These are phyloP conservation scores for Muntiacus muntjak DNA, from an alignment of 2,113 vertebrate species.

Conservation along the genomic window DNA sequence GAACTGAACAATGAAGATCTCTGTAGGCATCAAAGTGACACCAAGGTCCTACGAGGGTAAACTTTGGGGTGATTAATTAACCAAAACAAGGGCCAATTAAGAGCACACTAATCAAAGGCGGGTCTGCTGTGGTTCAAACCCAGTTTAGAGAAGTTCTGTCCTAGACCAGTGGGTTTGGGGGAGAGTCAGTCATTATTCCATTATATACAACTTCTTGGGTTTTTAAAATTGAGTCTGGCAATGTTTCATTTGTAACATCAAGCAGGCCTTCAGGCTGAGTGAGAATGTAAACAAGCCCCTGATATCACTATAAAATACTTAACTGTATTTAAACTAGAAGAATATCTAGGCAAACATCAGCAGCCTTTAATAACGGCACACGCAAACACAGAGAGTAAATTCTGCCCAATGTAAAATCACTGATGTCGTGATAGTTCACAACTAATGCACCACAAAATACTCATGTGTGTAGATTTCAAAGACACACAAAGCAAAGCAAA, in stretches of 20 bases:
- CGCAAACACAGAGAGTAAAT: not conserved
- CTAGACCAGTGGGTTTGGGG: not conserved
- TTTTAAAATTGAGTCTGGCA: not conserved
- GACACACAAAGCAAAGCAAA: not conserved
- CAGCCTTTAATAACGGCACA: not conserved
- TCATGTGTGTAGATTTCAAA: not conserved
- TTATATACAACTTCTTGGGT: not conserved
- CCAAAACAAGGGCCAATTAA: not conserved
- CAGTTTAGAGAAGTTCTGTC: not conserved
- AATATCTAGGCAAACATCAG: not conserved
- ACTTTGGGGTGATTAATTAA: not conserved
- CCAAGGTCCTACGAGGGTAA: not conserved
- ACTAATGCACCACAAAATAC: not conserved
- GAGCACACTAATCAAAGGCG: not conserved
- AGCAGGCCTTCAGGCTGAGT: not conserved
- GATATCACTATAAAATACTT: not conserved
- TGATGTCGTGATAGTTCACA: not conserved
- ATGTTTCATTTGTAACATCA: not conserved
- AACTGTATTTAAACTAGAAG: not conserved
- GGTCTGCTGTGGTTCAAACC: not conserved
- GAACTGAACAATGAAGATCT: not conserved
- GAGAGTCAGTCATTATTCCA: not conserved
- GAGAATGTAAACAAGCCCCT: not conserved
- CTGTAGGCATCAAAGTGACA: not conserved
- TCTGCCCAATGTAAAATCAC: not conserved